Evolutionary conservation across 2,113 vertebrate genomes (phyloP).

Genomic region (Gymnogyps californianus): DNA sequence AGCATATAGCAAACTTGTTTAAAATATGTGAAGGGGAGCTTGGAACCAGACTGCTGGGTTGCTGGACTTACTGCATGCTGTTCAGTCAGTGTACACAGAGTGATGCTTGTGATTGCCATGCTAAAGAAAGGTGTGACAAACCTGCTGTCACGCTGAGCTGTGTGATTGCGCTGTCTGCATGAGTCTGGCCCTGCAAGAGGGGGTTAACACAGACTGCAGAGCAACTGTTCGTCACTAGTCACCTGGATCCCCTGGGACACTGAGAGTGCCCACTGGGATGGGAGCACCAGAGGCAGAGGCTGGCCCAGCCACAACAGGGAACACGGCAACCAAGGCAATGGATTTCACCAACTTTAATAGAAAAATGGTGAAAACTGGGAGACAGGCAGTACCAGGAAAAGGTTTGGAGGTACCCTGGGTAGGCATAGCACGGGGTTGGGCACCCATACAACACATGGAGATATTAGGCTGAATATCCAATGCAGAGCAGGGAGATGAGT

Average conservation of each 20-base stretch:
- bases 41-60: not conserved
- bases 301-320: not conserved
- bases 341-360: not conserved
- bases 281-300: not conserved
- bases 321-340: not conserved
- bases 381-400: not conserved
- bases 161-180: not conserved
- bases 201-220: not conserved
- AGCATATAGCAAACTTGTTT: not conserved
- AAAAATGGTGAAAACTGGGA: not conserved
- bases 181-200: not conserved
- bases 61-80: not conserved
- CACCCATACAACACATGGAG: not conserved
- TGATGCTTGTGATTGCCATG: not conserved
- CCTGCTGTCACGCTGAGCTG: not conserved
- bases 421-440: not conserved
- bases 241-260: not conserved
- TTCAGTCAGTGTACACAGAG: not conserved
- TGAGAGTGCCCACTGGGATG: no score
- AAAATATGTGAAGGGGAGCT: not conserved
- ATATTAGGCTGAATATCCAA: not conserved
- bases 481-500: not conserved
- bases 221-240: not conserved
- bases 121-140: not conserved
- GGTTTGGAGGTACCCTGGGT: not conserved